Percentiles rank a stretch among this genome's conserved stretches.
phyloP scores from a whole-genome alignment of 2,797 vertebrate species.

The Scomberomorus guttatus region DNA sequence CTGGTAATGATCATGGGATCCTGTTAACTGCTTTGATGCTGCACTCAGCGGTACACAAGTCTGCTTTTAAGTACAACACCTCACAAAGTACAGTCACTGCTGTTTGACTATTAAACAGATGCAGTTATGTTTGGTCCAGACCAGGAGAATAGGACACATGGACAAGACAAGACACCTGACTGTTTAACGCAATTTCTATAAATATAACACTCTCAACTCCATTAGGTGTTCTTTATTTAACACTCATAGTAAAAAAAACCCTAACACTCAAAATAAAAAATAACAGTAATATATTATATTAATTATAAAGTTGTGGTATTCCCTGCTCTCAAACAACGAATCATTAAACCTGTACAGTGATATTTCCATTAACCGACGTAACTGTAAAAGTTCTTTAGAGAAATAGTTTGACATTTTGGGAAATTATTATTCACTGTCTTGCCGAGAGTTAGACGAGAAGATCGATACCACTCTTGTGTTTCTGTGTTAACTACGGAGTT shows the following conservation, averaged over 20 bases:
- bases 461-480: not conserved
- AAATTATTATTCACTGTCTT: too few relatives aligned
- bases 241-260: not conserved
- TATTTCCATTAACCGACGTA: not conserved
- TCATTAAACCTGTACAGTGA: not conserved
- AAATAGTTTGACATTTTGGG: too few relatives aligned
- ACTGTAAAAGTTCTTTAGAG: not conserved
- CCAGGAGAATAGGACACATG: not conserved
- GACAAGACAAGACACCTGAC: not conserved
- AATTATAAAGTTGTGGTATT: not conserved
- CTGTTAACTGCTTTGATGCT: constrained; percentile 76
- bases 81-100: constrained; percentile 42
- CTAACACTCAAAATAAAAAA: not conserved
- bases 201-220: not conserved
- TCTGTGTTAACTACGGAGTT: not conserved
- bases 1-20: constrained; percentile 79
- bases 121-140: not conserved
- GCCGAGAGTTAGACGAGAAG: too few relatives aligned
- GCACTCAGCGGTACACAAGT: constrained; percentile 43
- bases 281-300: not conserved
- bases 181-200: not conserved
- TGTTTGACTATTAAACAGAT: constrained; percentile 1
- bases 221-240: not conserved
- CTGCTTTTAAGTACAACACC: constrained; percentile 59
- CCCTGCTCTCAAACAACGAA: not conserved